Conservation (phyloP, 2,113 vertebrate species). For the Centropus bengalensis region DNA sequence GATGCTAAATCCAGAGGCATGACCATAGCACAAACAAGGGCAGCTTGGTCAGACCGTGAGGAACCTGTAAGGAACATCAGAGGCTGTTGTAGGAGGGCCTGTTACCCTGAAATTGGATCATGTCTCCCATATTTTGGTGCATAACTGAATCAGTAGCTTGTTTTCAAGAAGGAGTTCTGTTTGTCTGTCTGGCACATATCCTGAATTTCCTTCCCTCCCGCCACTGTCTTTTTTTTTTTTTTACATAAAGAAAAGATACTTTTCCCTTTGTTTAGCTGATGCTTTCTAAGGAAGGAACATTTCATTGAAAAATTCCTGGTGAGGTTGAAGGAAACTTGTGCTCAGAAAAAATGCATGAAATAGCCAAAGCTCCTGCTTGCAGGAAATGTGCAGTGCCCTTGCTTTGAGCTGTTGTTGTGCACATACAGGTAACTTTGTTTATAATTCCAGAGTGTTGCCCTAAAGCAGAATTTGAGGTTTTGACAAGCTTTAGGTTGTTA, state of each 20-base stretch:
- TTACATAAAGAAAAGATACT: neutral
- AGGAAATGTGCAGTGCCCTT: neutral
- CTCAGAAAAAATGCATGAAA: conserved; percentile 11
- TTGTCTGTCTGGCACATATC: conserved; percentile 26
- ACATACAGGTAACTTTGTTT: neutral
- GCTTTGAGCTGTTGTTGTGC: neutral
- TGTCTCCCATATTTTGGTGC: neutral
- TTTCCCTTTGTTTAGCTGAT: neutral
- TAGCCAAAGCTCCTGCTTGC: neutral
- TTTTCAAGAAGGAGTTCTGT: neutral
- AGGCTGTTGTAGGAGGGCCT: neutral
- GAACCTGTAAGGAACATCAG: neutral
- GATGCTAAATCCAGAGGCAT: neutral
- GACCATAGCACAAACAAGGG: neutral
- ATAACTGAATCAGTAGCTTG: neutral
- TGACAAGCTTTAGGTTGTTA: conserved; percentile 2
- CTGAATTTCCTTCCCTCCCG: neutral
- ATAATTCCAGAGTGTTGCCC: neutral
- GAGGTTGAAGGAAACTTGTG: conserved; percentile 5
- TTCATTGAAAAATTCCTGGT: conserved; percentile 22
- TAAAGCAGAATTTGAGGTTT: neutral
- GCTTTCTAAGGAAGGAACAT: neutral
- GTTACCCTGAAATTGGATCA: neutral
- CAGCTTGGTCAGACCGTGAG: neutral
- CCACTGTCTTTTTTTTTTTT: neutral